A percentile compares a stretch with the other conserved stretches of the same genome.
Conservation (phyloP, 2,113 vertebrate species). For the Rhabdornis inornatus region DNA sequence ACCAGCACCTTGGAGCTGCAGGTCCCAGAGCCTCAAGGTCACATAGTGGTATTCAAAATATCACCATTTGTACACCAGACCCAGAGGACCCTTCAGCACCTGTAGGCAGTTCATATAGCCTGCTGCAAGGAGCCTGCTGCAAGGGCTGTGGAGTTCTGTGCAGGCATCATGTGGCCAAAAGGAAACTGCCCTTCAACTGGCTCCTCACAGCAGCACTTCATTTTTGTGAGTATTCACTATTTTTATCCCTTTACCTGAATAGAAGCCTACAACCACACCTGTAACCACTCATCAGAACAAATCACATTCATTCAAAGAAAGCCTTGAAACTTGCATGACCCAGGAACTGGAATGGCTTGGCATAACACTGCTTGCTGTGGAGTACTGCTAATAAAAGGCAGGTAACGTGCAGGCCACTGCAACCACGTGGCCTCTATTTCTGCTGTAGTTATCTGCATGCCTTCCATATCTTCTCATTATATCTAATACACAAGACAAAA, state of each 20-base stretch:
- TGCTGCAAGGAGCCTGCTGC: neutral
- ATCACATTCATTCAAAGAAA: neutral
- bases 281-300: neutral
- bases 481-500: neutral
- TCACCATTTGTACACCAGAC: neutral
- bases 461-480: neutral
- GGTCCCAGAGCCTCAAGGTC: neutral
- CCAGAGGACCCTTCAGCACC: neutral
- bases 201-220: neutral
- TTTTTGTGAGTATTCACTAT: neutral
- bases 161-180: fast-evolving
- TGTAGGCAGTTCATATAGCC: neutral
- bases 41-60: neutral
- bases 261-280: neutral
- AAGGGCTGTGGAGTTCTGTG: neutral
- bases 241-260: neutral
- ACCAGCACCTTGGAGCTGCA: neutral
- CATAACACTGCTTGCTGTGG: neutral
- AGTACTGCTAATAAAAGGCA: neutral
- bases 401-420: neutral
- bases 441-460: neutral
- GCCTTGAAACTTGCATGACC: neutral
- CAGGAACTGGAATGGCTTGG: neutral
- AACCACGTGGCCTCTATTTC: neutral
- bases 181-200: neutral